Evolutionary conservation across 2,113 vertebrate species (phyloP).

Genomic region (Oryzias melastigma): DNA sequence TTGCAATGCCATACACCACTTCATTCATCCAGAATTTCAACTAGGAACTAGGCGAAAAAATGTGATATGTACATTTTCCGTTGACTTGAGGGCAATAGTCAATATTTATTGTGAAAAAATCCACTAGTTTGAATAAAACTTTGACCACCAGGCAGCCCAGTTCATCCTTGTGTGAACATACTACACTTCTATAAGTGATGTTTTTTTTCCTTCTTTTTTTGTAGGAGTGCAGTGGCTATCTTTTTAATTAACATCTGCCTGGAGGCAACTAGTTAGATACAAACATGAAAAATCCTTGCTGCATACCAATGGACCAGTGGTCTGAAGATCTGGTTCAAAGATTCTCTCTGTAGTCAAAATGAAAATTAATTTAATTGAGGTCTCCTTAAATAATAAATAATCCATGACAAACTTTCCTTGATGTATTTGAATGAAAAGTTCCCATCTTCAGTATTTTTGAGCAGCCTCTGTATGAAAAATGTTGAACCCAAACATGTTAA

Average conservation of each 20-base stretch:
- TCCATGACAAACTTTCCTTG: constrained; percentile 34
- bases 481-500: too few species aligned
- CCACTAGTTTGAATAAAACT: constrained; percentile 21
- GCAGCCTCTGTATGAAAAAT: too few species aligned
- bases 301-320: constrained; percentile 61
- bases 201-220: constrained; percentile 38
- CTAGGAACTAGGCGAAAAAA: too few species aligned
- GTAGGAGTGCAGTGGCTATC: constrained; percentile 37
- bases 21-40: too few species aligned
- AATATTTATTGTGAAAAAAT: constrained; percentile 26
- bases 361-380: constrained; percentile 45
- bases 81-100: constrained; percentile 1
- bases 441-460: not conserved
- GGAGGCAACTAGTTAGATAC: constrained; percentile 52
- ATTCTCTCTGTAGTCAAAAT: constrained; percentile 49
- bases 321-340: constrained; percentile 34
- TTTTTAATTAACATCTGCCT: constrained; percentile 69
- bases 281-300: constrained; percentile 42
- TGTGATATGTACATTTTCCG: not conserved
- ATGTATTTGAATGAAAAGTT: constrained; percentile 29
- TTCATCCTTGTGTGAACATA: constrained; percentile 3
- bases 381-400: constrained; percentile 46
- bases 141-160: constrained; percentile 26
- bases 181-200: constrained; percentile 18
- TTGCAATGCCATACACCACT: not conserved